Base-by-base conservation (phyloP, 2,888 invertebrate genomes). In the Drosophila infuscata region DNA sequence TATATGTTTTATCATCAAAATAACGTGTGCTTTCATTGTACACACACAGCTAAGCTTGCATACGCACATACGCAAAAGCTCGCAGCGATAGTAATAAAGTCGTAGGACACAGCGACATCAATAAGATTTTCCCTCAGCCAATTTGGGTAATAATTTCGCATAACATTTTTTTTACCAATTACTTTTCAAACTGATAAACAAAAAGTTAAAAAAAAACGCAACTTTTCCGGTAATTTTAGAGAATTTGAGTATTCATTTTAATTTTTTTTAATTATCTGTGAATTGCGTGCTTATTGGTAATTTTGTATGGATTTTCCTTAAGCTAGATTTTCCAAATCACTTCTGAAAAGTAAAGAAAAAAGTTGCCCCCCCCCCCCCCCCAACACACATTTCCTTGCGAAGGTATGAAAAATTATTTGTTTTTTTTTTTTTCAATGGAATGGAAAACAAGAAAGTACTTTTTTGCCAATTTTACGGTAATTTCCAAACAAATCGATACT, bases 91-190 rank as follows among this genome's bases (percentile, higher is more conserved):
- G 75, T 76, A 76, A 60, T 20, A 70, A 57, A 66, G 65, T 57
- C 74, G 46, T 78, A 74, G 79, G 76, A 79, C 79, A 79, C 57
- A 76, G 79, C 61, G 25, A 74, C 65, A 70, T 56, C 59, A 75
- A 79, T 8, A 46, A 66, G 57, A 75, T 60, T 74, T 63, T 63
- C 30, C 49, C n/a, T 25, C 20, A 25, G 20, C 20, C 20, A 25
- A 25, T 41, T 57, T 49, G 33, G 49, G 15, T 3, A 25, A 25
- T 3, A 25, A 20, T 12, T 20, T 7, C 15, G 15, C 8, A 15
- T 20, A 15, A 20, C 20, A 7, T 20, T 20, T 20, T 20, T 20
- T 46, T 15, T 15, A 3, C 12, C 15, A 46, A 20, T 15, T 4
- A 12, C 8, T 46, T 46, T 15, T 20, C 15, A 7, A 46, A 46